Conservation (phyloP, 2,888 invertebrate species). For the Aspidiotus rigidus region DNA sequence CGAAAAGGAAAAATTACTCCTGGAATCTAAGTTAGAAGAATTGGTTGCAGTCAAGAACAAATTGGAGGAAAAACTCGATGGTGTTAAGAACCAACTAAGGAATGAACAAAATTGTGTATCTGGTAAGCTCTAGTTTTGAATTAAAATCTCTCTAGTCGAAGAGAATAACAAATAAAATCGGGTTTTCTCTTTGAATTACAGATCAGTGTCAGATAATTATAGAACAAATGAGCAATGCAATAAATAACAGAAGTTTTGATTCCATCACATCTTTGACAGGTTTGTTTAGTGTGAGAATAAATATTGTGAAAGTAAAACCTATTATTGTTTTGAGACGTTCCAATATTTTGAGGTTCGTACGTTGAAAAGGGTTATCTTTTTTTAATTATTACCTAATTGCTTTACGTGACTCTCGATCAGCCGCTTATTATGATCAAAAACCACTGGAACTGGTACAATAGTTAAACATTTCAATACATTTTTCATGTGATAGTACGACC, state of each 20-base stretch:
- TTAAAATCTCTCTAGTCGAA: background rate
- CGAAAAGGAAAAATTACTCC: conserved; percentile 53
- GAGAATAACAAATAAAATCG: background rate
- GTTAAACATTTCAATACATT: no score
- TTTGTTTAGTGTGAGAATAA: conserved; percentile 35
- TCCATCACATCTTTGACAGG: conserved; percentile 56
- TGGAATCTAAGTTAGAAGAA: conserved; percentile 58
- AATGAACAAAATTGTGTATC: conserved; percentile 15
- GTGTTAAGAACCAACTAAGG: conserved; percentile 45
- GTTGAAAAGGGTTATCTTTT: no score
- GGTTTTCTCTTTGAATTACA: conserved; percentile 17
- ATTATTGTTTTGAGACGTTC: no score
- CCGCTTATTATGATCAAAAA: no score
- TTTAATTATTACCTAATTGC: no score
- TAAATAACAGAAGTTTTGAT: conserved; percentile 59
- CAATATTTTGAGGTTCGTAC: no score
- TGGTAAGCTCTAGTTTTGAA: conserved; percentile 14
- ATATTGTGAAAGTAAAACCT: no score
- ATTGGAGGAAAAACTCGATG: conserved; percentile 52
- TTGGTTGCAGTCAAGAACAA: conserved; percentile 58
- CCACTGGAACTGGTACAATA: no score
- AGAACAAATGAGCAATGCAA: conserved; percentile 49
- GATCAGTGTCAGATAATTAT: conserved; percentile 43
- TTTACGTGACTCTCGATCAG: no score
- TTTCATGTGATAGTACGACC: no score